phyloP scores from a whole-genome alignment of 2,113 vertebrate genomes.

The Rhizomys pruinosus region DNA sequence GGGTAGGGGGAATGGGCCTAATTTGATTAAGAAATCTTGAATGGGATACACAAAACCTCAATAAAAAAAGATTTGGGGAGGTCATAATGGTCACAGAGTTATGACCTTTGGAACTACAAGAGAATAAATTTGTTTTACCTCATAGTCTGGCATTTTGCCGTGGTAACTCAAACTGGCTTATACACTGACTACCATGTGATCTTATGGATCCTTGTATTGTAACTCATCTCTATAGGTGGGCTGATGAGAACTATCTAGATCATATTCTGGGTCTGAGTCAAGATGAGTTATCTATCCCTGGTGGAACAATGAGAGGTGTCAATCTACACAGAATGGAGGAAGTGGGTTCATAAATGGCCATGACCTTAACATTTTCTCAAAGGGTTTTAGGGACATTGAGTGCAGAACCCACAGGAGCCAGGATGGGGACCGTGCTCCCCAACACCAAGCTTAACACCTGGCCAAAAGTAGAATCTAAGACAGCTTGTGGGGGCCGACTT shows the following conservation, averaged over 20 bases:
- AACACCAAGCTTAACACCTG: accelerated
- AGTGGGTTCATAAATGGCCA: not conserved
- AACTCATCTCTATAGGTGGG: not conserved
- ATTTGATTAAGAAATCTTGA: too few relatives aligned
- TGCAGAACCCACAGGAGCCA: accelerated
- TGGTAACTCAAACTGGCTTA: not conserved
- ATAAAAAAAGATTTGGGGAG: not conserved
- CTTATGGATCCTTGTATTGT: not conserved
- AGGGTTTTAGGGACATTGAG: not conserved
- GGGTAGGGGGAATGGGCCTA: too few relatives aligned
- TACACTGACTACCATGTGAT: not conserved
- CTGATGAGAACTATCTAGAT: not conserved
- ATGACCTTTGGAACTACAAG: not conserved
- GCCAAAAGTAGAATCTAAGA: not conserved
- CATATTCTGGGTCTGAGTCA: not conserved
- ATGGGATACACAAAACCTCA: too few relatives aligned
- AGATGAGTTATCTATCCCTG: too few relatives aligned
- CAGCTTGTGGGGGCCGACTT: too few relatives aligned
- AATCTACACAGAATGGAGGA: not conserved
- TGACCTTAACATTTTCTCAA: not conserved
- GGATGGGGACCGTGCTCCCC: not conserved
- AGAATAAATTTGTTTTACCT: too few relatives aligned
- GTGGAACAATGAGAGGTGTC: not conserved
- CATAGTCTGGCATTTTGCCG: not conserved
- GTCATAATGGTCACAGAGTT: not conserved